These are phyloP conservation scores for Zaprionus capensis DNA, from an alignment of 1,140 invertebrate species.

Conservation along the genomic window DNA sequence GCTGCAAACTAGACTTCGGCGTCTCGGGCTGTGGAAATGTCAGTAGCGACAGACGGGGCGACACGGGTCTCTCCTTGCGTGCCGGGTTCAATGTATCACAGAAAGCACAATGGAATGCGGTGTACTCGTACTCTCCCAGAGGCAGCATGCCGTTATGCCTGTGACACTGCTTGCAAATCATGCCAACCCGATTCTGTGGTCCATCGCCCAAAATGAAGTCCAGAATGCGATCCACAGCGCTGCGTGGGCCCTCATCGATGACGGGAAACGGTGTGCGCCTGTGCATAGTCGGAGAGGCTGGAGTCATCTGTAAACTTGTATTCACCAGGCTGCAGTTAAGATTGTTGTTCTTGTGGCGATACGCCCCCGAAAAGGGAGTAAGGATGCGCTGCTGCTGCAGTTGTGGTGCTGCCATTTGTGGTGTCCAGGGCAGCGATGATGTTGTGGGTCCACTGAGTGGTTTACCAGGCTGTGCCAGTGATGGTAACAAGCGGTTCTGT, in stretches of 20 bases:
- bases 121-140: constrained; percentile 97
- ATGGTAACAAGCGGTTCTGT: constrained; percentile 45
- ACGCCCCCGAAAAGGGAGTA: constrained; percentile 75
- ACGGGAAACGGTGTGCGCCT: constrained; percentile 81
- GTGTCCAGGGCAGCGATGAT: constrained; percentile 34
- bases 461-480: background rate
- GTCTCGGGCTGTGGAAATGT: constrained; percentile 15
- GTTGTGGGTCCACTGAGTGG: constrained; percentile 26
- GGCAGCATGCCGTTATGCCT: constrained; percentile 99
- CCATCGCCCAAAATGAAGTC: constrained; percentile 98
- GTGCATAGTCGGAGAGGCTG: constrained; percentile 43
- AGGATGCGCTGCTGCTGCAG: constrained; percentile 71
- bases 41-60: constrained; percentile 85
- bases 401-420: constrained; percentile 42
- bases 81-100: constrained; percentile 93
- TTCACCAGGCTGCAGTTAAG: constrained; percentile 71
- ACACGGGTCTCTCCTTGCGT: constrained; percentile 91
- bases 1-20: constrained; percentile 16
- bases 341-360: constrained; percentile 85
- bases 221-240: constrained; percentile 92
- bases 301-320: constrained; percentile 53
- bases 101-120: constrained; percentile 95
- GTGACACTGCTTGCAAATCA: constrained; percentile 96
- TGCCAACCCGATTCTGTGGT: constrained; percentile 95
- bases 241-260: constrained; percentile 86